Evolutionary conservation across 2,113 vertebrate species (phyloP), one percentile per base, ranked within the genome.

Genomic region (Orthonyx spaldingii): DNA sequence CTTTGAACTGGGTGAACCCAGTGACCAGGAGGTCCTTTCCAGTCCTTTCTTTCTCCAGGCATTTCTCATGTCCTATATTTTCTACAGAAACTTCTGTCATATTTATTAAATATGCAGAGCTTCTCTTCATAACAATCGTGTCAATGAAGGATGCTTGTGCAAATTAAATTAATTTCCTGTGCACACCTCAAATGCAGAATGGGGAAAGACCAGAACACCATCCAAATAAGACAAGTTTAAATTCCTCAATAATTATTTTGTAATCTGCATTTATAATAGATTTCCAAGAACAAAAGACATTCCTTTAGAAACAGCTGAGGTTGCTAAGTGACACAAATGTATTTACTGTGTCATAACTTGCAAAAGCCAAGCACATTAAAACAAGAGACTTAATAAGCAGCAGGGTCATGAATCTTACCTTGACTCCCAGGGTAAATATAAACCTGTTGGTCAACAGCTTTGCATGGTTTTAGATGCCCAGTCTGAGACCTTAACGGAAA

Each of bases 241-340:
- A 75, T 94, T 88, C 88, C 52, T n/a, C 76, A 84, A 30, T 83
- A 88, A 93, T 90, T 3, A 1, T 84, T 96, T 94, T 78, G 71
- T 85, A 95, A 86, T 71, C 71, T 88, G 71, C 71, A 66, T 90
- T 94, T 90, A 21, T 80, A 96, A 91, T 66, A 81, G 56, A 94
- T 89, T 93, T 96, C 85, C 79, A 82, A 90, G 85, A 96, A 90
- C 93, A 96, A 95, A 97, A 95, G 92, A 47, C 88, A 90, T 96
- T 92, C 92, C 88, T 96, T 75, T 63, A 78, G 88, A 95, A 93
- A 80, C 84, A 95, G 76, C 92, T 64, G 87, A 92, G 81, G 93
- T 97, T 97, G 91, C 95, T 96, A 94, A 95, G 96, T 96, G 94
- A 96, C 81, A 95, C 69, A 75, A 81, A 81, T 94, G 47, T 92